Percentiles rank a stretch among this genome's conserved stretches.
Evolutionary conservation across 2,113 vertebrate genomes (phyloP).

Genomic region (Nycticebus coucang): DNA sequence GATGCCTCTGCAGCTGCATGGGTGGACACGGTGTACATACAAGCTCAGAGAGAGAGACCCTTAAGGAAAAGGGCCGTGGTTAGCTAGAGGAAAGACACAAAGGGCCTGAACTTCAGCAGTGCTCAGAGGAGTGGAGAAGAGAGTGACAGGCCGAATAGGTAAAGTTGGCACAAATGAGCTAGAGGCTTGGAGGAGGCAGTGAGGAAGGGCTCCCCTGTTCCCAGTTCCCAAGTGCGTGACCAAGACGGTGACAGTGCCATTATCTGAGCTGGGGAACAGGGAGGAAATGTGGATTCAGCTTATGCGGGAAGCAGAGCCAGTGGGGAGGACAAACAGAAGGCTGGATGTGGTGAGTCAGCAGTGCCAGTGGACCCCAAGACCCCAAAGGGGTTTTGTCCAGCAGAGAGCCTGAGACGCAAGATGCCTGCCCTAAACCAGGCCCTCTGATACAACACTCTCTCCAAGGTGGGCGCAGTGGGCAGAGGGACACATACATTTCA

Average conservation of each 20-base stretch:
- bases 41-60: neutral
- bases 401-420: neutral
- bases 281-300: neutral
- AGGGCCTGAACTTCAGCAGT: neutral
- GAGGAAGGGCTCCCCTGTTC: neutral
- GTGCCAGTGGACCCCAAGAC: neutral
- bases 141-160: neutral
- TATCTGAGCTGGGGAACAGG: neutral
- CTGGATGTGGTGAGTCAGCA: neutral
- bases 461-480: neutral
- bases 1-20: too few species aligned
- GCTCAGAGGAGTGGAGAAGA: neutral
- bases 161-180: accelerated
- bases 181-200: neutral
- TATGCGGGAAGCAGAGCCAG: neutral
- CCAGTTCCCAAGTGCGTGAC: neutral
- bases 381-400: neutral
- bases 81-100: neutral
- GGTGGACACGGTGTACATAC: too few species aligned
- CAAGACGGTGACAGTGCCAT: neutral
- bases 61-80: neutral
- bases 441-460: too few species aligned
- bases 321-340: neutral
- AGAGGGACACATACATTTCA: neutral
- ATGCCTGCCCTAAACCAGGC: neutral